Conservation (phyloP, 2,113 vertebrate genomes). For the Ophthalmolycus amberensis region DNA sequence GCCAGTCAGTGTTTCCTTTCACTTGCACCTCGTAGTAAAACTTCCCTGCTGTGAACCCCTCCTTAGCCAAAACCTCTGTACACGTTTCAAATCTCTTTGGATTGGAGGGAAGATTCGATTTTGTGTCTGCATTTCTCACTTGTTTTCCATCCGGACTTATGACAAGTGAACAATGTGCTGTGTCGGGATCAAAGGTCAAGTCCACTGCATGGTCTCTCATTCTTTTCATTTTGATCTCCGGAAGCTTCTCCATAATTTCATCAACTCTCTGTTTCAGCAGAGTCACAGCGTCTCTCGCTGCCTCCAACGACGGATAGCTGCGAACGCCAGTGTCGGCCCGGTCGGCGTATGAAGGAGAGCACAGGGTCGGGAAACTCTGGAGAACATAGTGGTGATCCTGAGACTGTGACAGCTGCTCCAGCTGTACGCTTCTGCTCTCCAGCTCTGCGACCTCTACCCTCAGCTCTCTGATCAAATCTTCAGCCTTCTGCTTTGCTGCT, state of each 20-base stretch:
- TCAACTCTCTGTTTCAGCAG: neutral
- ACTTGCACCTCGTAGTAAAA: constrained; percentile 74
- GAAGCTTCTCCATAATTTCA: constrained; percentile 7
- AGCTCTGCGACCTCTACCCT: constrained; percentile 38
- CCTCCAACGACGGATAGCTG: neutral
- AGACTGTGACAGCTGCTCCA: constrained; percentile 44
- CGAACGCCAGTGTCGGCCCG: neutral
- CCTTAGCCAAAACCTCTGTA: constrained; percentile 17
- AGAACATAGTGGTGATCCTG: constrained; percentile 47
- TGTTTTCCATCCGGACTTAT: constrained; percentile 49
- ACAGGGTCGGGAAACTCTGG: constrained; percentile 32
- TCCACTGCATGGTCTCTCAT: constrained; percentile 43
- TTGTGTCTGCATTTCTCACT: neutral
- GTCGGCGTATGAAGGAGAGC: neutral
- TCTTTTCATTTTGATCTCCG: constrained; percentile 38
- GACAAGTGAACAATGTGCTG: constrained; percentile 22
- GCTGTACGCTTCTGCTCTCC: constrained; percentile 25
- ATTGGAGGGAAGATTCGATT: neutral
- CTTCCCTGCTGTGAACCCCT: constrained; percentile 49
- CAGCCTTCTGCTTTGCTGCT: constrained; percentile 22
- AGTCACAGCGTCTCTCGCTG: constrained; percentile 2
- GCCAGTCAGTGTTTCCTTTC: constrained; percentile 50
- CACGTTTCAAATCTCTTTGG: constrained; percentile 37
- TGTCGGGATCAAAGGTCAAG: constrained; percentile 54
- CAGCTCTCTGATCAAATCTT: constrained; percentile 37